Percentiles rank a stretch among this genome's conserved stretches.
These are phyloP conservation scores for Salpingus planirostris DNA, from an alignment of 2,888 invertebrate species.

Conservation along the genomic window DNA sequence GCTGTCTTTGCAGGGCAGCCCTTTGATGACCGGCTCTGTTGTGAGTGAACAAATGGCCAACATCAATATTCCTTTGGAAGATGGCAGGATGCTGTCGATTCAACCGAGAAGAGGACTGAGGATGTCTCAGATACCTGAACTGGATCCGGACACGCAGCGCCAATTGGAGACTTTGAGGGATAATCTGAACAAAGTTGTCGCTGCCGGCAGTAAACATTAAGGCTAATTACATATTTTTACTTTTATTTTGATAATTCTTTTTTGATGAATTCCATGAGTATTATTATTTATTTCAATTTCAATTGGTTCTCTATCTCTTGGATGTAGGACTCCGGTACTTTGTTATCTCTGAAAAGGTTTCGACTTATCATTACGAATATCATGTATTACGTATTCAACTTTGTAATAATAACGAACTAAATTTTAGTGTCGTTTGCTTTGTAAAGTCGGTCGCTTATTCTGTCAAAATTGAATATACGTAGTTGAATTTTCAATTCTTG, in stretches of 20 bases:
- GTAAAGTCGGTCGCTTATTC: too few species aligned
- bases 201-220: constrained; percentile 1
- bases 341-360: constrained; percentile 25
- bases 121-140: constrained; percentile 38
- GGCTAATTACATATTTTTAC: neutral
- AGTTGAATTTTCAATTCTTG: too few species aligned
- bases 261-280: neutral
- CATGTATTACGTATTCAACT: too few species aligned
- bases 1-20: constrained; percentile 59
- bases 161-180: constrained; percentile 40
- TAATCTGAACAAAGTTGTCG: constrained; percentile 12
- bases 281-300: constrained; percentile 5
- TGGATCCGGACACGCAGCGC: constrained; percentile 39
- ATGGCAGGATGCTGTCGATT: constrained; percentile 55
- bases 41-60: constrained; percentile 49
- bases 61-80: constrained; percentile 56
- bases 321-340: constrained; percentile 31
- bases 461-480: too few species aligned
- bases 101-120: constrained; percentile 47
- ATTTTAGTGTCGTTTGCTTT: too few species aligned
- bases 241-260: constrained; percentile 1
- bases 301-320: constrained; percentile 30
- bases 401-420: too few species aligned
- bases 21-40: constrained; percentile 48
- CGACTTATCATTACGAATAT: too few species aligned